Conservation (phyloP, 2,888 invertebrate species). For the Stramonita haemastoma region DNA sequence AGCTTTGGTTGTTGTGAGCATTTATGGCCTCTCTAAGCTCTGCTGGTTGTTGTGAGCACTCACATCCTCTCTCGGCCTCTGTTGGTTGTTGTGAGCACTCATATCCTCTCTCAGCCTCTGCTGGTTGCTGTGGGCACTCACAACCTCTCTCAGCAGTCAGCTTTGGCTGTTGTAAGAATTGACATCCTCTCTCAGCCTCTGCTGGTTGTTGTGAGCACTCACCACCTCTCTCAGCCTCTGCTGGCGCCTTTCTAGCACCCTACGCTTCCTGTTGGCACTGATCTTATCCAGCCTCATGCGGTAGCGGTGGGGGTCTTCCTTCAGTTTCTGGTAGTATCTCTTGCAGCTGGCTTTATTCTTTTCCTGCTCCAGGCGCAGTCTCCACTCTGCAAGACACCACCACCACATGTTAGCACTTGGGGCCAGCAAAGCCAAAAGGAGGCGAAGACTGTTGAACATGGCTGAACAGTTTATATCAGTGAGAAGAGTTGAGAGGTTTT, state of each 20-base stretch:
- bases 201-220: too few relatives aligned
- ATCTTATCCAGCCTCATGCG: conserved; percentile 8
- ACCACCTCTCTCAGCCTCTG: background rate
- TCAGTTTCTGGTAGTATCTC: conserved; percentile 32
- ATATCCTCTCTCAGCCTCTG: background rate
- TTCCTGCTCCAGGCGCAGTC: conserved; percentile 16
- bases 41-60: background rate
- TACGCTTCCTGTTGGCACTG: conserved; percentile 24
- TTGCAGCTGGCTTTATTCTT: conserved; percentile 30
- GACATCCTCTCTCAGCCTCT: too few relatives aligned
- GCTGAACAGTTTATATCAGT: too few relatives aligned
- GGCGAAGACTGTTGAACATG: too few relatives aligned
- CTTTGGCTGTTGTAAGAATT: too few relatives aligned
- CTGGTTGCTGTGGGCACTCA: too few relatives aligned
- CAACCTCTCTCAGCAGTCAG: too few relatives aligned
- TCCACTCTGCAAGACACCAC: conserved; percentile 33
- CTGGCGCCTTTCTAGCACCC: background rate
- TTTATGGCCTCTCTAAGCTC: too few relatives aligned
- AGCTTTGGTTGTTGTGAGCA: too few relatives aligned
- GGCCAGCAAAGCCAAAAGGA: too few relatives aligned
- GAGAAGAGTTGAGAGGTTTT: background rate
- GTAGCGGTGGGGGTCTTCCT: conserved; percentile 29
- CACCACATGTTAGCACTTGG: conserved; percentile 12
- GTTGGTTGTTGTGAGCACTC: too few relatives aligned
- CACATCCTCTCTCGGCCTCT: too few relatives aligned